These are phyloP conservation scores for Laothoe populi DNA, from an alignment of 2,888 invertebrate species.

Conservation along the genomic window DNA sequence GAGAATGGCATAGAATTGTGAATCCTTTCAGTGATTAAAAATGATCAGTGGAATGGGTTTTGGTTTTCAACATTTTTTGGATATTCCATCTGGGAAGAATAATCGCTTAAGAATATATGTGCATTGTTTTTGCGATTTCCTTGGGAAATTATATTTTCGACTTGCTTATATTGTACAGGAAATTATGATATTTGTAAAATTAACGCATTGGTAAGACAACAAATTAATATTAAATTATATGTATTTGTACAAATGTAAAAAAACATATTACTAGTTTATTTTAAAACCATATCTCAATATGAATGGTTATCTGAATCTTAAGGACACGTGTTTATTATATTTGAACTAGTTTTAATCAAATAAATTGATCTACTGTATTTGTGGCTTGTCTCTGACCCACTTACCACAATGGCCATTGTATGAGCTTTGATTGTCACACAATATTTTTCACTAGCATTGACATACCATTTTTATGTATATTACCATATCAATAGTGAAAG, in stretches of 20 bases:
- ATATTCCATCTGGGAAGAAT: neutral
- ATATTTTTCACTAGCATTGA: constrained; percentile 27
- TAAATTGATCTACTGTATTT: constrained; percentile 49
- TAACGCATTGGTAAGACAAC: no score
- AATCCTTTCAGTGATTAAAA: constrained; percentile 12
- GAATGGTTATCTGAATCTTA: neutral
- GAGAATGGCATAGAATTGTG: neutral
- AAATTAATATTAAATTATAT: no score
- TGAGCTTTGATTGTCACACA: constrained; percentile 19
- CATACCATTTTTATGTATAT: neutral
- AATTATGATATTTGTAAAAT: no score
- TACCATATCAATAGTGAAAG: neutral
- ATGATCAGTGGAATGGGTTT: neutral
- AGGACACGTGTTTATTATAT: constrained; percentile 9
- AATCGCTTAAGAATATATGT: neutral
- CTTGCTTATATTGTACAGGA: no score
- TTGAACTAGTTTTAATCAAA: constrained; percentile 53
- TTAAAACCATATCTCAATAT: neutral
- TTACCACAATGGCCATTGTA: constrained; percentile 51
- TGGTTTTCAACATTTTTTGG: neutral
- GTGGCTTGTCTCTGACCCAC: constrained; percentile 58
- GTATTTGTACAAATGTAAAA: no score
- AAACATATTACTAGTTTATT: no score
- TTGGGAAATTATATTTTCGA: neutral
- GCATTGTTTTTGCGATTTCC: neutral